Base-by-base conservation (phyloP, 2,888 invertebrate genomes). In the Diaphora mendica region DNA sequence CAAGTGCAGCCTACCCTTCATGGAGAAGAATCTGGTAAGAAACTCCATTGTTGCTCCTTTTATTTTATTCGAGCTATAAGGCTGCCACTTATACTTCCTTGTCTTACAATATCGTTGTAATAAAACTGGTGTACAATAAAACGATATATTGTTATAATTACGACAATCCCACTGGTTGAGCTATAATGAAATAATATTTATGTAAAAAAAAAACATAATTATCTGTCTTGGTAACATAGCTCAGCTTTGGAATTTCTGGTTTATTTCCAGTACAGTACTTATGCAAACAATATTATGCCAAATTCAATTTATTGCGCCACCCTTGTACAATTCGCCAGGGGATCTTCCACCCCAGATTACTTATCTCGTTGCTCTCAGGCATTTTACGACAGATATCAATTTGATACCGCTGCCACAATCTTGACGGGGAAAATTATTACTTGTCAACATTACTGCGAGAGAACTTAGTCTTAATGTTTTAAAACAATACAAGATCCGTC, bases 331-430 rank as follows among this genome's bases (percentile, higher is more conserved):
- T 44, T 44, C 11, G 44, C 44, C 20, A 30, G 26, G 8, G 66
- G 13, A 42, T 30, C 30, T 44, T 67, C 20, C 9, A 30, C 44
- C 9, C 44, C 44, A 67, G 66, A 44, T 66, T 66, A 3, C 26
- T 44, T 67, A 48, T 67, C 62, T 67, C 30, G 20, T 67, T 44
- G 66, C 26, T 66, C 17, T 42, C n/a, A 26, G 42, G 42, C 15
- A 44, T 66, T 66, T 66, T 66, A 66, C 66, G 44, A 67, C 66
- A 30, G 20, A 67, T 42, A 66, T 66, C 42, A 66, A 44, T 26
- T 44, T 20, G 44, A 30, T 67, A 44, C 26, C 26, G 20, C 20
- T 11, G 20, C 42, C 42, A 44, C 42, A 67, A 44, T 67, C 66
- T 44, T 44, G 66, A 67, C 44, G 44, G 26, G 17, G 3, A 44